Evolutionary conservation across 1,140 invertebrate species (phyloP), one percentile per base, ranked within the genome.

Genomic region (Myzus persicae): DNA sequence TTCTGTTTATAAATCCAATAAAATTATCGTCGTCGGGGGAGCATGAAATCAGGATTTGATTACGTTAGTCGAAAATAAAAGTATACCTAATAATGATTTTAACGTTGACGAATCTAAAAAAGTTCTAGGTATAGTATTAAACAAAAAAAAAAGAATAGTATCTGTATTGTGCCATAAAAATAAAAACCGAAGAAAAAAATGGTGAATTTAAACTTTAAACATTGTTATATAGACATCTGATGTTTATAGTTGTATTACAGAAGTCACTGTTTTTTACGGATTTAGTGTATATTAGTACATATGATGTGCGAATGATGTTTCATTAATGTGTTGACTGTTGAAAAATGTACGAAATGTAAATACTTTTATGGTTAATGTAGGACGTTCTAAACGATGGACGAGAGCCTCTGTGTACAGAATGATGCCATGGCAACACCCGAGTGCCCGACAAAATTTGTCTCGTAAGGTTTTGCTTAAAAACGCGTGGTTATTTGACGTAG

Each of bases 401-500:
- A 92, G 42, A 92, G 46, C 91, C 42, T 93, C 91, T 82, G 91
- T 93, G 48, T 93, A 93, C 91, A 85, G 91, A 93, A 85, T 93
- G 91, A 81, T 84, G 67, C 91, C 91, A 40, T 93, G 91, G 91
- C 91, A 51, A 84, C 91, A 84, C 40, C 91, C 91, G 18, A 93
- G 91, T 93, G 91, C 36, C 91, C 76, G 91, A 93, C 54, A 93
- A 54, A 84, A 76, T 76, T n/a, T 93, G 20, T 36, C 67, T 93
- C 36, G 91, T 85, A 93, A 93, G 91, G 91, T 84, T 93, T 89
- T 84, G 31, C 44, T 82, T 93, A 85, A 54, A 92, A 46, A 76
- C 59, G n/a, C 38, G 36, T 93, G 91, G 46, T 93, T 85, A 48
- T 82, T 6, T 48, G 59, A n/a, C n/a, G 3, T 76, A 38, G 11